phyloP scores from a whole-genome alignment of 92 coral and sea anemone species.

The Meandrina meandrites region DNA sequence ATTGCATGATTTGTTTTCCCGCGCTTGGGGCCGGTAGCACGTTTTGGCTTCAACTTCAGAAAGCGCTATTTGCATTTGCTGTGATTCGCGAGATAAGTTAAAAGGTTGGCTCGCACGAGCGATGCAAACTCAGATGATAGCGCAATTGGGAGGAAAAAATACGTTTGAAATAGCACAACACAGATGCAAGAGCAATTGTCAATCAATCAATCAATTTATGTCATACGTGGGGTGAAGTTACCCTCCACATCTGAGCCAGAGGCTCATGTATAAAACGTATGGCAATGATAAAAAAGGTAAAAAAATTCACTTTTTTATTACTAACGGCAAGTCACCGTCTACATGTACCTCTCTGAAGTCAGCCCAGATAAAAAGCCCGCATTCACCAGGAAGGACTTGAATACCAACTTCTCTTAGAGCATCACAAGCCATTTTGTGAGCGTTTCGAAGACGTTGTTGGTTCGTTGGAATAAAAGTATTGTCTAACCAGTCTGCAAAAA shows the following conservation, averaged over 20 bases:
- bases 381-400: conserved; percentile 68
- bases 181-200: too few species aligned
- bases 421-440: conserved; percentile 77
- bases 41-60: neutral
- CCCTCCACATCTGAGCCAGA: too few species aligned
- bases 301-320: too few species aligned
- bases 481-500: conserved; percentile 83
- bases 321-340: neutral
- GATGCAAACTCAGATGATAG: too few species aligned
- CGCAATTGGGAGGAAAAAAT: too few species aligned
- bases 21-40: neutral
- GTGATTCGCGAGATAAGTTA: neutral
- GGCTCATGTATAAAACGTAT: too few species aligned
- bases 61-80: neutral
- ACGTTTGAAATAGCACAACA: too few species aligned
- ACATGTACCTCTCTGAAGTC: conserved; percentile 92
- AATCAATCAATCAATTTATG: too few species aligned
- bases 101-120: too few species aligned
- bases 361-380: conserved; percentile 88
- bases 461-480: conserved; percentile 80
- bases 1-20: neutral
- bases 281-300: too few species aligned
- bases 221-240: too few species aligned
- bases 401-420: conserved; percentile 62
- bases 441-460: conserved; percentile 76